Conservation (phyloP, 1,140 invertebrate genomes). For the Drosophila nikananu region DNA sequence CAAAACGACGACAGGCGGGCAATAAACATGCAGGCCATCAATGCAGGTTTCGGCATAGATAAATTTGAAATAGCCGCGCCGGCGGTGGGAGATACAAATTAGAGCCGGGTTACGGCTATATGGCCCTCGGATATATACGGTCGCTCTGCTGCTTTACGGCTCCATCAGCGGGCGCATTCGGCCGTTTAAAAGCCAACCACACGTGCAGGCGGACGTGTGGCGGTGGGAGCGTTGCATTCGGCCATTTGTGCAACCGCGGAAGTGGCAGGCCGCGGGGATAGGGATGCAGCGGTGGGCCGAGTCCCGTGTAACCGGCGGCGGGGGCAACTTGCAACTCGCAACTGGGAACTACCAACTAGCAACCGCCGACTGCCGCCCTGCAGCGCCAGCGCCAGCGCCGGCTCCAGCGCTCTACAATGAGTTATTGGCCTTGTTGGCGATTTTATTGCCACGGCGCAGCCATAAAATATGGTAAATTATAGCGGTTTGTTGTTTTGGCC, state of each 20-base stretch:
- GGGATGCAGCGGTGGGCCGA: conserved; percentile 11
- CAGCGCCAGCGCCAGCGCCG: conserved; percentile 59
- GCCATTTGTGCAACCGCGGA: conserved; percentile 69
- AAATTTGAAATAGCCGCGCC: conserved; percentile 63
- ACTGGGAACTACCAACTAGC: conserved; percentile 18
- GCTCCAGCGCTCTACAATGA: conserved; percentile 79
- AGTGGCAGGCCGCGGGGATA: conserved; percentile 37
- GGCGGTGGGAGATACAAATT: conserved; percentile 66
- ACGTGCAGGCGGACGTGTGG: conserved; percentile 23
- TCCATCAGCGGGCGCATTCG: conserved; percentile 56
- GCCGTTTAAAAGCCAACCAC: conserved; percentile 47
- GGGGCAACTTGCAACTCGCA: conserved; percentile 56
- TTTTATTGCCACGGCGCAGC: conserved; percentile 85
- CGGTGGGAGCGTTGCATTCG: conserved; percentile 13
- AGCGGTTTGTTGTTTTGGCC: conserved; percentile 85
- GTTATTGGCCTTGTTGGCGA: conserved; percentile 85
- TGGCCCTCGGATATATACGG: conserved; percentile 6
- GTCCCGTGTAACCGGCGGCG: conserved; percentile 68
- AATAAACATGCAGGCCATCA: conserved; percentile 75
- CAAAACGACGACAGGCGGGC: conserved; percentile 64
- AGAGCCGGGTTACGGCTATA: conserved; percentile 44
- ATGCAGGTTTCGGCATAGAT: conserved; percentile 73
- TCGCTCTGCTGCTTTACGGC: neutral
- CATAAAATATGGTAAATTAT: conserved; percentile 86
- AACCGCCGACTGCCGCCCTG: conserved; percentile 44